These are phyloP conservation scores for Carpatolechia fugitivella DNA, from an alignment of 2,888 invertebrate species.

Conservation along the genomic window DNA sequence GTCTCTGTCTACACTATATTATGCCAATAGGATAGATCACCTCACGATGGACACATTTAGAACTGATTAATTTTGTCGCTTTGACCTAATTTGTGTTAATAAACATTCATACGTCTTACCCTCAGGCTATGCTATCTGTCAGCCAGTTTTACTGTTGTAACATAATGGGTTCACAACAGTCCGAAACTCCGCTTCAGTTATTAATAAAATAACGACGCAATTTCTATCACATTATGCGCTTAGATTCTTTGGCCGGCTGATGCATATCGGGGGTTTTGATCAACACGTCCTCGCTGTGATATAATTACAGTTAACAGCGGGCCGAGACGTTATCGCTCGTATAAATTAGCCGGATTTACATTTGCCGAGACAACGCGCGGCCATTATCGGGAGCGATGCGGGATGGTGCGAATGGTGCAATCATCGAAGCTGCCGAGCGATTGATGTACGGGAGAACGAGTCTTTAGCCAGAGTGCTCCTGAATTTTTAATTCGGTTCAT, in stretches of 20 bases:
- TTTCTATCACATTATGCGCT: conserved; percentile 1
- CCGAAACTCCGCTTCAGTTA: too few species aligned
- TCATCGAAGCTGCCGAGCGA: conserved; percentile 38
- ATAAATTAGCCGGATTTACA: conserved; percentile 79
- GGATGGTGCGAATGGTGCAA: conserved; percentile 49
- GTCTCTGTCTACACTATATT: conserved; percentile 58
- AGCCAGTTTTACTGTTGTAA: too few species aligned
- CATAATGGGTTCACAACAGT: too few species aligned
- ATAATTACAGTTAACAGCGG: conserved; percentile 76
- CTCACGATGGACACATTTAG: conserved; percentile 29
- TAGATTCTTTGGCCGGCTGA: conserved; percentile 31
- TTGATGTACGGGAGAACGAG: conserved; percentile 22
- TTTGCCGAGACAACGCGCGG: conserved; percentile 71
- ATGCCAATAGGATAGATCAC: conserved; percentile 54
- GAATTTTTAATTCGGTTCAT: too few species aligned
- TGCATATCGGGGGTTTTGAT: conserved; percentile 74
- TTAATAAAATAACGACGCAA: background rate
- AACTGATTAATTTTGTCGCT: background rate
- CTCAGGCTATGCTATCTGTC: too few species aligned
- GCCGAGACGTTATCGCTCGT: conserved; percentile 76
- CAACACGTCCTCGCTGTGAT: conserved; percentile 76
- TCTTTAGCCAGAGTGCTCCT: background rate
- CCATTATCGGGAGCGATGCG: conserved; percentile 74
- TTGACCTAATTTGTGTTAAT: background rate
- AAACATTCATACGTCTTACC: too few species aligned